A percentile compares a stretch with the other conserved stretches of the same genome.
Evolutionary conservation across 1,140 invertebrate genomes (phyloP).

Genomic region (Hyphantria cunea): DNA sequence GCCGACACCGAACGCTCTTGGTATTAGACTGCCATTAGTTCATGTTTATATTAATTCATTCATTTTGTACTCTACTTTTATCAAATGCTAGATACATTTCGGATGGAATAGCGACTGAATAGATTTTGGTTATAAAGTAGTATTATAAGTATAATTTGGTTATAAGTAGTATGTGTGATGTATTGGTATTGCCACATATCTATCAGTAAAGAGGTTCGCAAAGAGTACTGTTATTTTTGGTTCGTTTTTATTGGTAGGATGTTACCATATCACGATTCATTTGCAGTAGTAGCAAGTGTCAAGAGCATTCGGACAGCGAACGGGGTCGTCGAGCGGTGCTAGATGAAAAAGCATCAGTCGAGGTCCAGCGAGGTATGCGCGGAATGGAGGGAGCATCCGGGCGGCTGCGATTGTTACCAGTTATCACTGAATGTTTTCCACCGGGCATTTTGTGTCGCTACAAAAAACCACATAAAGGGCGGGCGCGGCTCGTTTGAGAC

Average conservation of each 20-base stretch:
- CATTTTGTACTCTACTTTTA: slow-evolving; percentile 24
- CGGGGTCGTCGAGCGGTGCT: slow-evolving; percentile 41
- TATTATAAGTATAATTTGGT: too few relatives aligned
- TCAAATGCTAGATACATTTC: neutral
- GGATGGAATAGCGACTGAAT: too few relatives aligned
- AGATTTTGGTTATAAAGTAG: too few relatives aligned
- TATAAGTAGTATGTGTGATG: too few relatives aligned
- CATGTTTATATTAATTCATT: slow-evolving; percentile 26
- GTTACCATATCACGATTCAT: slow-evolving; percentile 40
- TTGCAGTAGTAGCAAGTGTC: slow-evolving; percentile 50
- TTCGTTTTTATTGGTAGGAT: too few relatives aligned
- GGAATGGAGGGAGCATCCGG: slow-evolving; percentile 77
- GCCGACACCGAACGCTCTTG: slow-evolving; percentile 36
- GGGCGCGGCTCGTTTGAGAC: slow-evolving; percentile 76
- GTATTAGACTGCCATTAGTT: slow-evolving; percentile 40
- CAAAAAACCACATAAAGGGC: slow-evolving; percentile 77
- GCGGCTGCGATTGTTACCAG: slow-evolving; percentile 79
- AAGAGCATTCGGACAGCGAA: slow-evolving; percentile 52
- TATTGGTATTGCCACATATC: too few relatives aligned
- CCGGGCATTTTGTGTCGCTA: slow-evolving; percentile 74
- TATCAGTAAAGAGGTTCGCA: too few relatives aligned
- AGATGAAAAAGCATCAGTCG: slow-evolving; percentile 73
- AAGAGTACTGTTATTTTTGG: too few relatives aligned
- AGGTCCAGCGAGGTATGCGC: slow-evolving; percentile 67
- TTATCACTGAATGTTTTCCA: slow-evolving; percentile 81